These are phyloP conservation scores for Nesogale talazaci DNA, from an alignment of 2,113 vertebrate genomes.

Conservation along the genomic window DNA sequence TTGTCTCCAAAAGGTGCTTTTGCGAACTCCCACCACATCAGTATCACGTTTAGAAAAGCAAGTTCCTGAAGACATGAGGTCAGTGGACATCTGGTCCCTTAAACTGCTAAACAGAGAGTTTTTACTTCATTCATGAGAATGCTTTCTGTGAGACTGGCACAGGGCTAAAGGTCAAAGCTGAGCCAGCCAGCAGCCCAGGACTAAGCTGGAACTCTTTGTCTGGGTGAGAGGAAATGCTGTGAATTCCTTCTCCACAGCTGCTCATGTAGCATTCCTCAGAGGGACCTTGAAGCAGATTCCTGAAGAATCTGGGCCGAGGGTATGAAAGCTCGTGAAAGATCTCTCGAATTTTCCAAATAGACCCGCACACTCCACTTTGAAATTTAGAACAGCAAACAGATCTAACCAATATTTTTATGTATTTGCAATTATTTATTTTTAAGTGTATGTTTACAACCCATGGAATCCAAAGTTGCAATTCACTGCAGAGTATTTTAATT, in stretches of 20 bases:
- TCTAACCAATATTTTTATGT: neutral
- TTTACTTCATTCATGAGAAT: neutral
- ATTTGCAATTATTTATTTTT: conserved; percentile 36
- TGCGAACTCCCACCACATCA: neutral
- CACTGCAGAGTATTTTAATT: conserved; percentile 61
- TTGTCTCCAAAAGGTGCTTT: neutral
- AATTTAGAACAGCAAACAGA: conserved; percentile 52
- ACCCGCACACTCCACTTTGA: neutral
- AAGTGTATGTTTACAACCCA: conserved; percentile 55
- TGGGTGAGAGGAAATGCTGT: neutral
- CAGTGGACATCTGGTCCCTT: conserved; percentile 31
- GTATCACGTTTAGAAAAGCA: conserved; percentile 20
- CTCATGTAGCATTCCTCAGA: neutral
- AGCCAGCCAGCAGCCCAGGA: conserved; percentile 12
- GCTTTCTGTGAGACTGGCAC: conserved; percentile 22
- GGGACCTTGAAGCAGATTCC: conserved; percentile 20
- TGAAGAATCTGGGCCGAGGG: neutral
- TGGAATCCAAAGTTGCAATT: neutral
- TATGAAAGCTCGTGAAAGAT: neutral
- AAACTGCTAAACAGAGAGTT: conserved; percentile 18
- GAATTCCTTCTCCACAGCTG: conserved; percentile 35
- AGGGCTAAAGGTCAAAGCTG: conserved; percentile 41
- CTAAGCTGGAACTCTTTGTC: neutral
- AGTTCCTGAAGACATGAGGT: neutral
- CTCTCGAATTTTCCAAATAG: neutral